Conservation (phyloP, 1,140 invertebrate genomes). For the Mactra quadrangularis region DNA sequence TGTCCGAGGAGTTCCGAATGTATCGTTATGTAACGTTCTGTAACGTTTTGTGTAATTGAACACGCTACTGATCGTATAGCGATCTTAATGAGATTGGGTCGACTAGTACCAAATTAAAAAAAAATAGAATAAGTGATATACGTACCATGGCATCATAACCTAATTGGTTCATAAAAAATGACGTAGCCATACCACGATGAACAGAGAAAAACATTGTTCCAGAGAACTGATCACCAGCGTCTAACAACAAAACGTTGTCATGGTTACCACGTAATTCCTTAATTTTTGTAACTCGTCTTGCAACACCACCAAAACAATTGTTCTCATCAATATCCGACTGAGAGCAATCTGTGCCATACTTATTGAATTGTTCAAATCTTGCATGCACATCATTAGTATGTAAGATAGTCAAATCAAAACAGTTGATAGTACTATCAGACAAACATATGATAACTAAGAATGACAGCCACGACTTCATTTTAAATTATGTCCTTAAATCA, state of each 20-base stretch:
- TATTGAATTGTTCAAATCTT: slow-evolving; percentile 90
- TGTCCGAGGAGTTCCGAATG: no score
- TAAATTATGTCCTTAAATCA: no score
- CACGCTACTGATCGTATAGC: no score
- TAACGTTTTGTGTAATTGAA: no score
- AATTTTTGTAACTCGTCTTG: slow-evolving; percentile 85
- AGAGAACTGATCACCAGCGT: slow-evolving; percentile 95
- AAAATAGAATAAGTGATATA: background rate
- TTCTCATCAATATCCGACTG: slow-evolving; percentile 82
- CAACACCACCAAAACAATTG: slow-evolving; percentile 92
- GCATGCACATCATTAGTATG: slow-evolving; percentile 97
- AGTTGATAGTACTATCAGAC: no score
- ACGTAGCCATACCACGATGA: slow-evolving; percentile 90
- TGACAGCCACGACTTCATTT: no score
- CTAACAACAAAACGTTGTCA: slow-evolving; percentile 89
- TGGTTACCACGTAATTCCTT: slow-evolving; percentile 84
- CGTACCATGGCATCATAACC: slow-evolving; percentile 91
- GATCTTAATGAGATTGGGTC: background rate
- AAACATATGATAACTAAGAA: no score
- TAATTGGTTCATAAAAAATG: slow-evolving; percentile 91
- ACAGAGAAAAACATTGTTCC: slow-evolving; percentile 93
- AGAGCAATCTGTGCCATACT: slow-evolving; percentile 88
- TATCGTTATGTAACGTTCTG: no score
- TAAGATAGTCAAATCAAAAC: slow-evolving; percentile 87
- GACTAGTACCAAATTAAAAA: background rate